These are phyloP conservation scores for Bombus pascuorum DNA, from an alignment of 1,140 invertebrate genomes.

Conservation along the genomic window DNA sequence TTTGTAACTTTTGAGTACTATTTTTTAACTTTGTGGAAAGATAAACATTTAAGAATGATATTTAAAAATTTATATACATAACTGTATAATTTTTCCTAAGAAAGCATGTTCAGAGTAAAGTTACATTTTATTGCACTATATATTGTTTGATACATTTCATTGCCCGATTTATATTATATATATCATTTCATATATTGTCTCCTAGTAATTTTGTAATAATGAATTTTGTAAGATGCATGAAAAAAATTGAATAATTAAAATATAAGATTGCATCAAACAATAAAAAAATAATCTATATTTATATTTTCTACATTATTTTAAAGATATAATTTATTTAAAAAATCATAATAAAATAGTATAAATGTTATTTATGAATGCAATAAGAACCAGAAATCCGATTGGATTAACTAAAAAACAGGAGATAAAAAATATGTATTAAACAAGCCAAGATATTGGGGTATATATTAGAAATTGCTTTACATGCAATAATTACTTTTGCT, in stretches of 20 bases:
- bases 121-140: slow-evolving; percentile 43
- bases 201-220: slow-evolving; percentile 17
- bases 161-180: slow-evolving; percentile 22
- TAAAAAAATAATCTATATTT: neutral
- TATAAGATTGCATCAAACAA: neutral
- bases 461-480: neutral
- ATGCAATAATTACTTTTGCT: slow-evolving; percentile 21
- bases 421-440: neutral
- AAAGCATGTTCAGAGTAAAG: slow-evolving; percentile 59
- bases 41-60: neutral
- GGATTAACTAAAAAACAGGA: neutral
- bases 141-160: slow-evolving; percentile 46
- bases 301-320: neutral
- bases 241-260: slow-evolving; percentile 15
- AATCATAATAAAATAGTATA: neutral
- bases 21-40: neutral
- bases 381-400: neutral
- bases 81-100: slow-evolving; percentile 24
- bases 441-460: neutral
- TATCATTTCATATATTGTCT: slow-evolving; percentile 41
- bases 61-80: slow-evolving; percentile 11
- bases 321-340: neutral
- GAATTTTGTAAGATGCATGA: slow-evolving; percentile 33
- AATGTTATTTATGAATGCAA: neutral
- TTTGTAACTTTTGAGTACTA: neutral